phyloP scores from a whole-genome alignment of 2,113 vertebrate genomes.

The Phoxinus phoxinus region DNA sequence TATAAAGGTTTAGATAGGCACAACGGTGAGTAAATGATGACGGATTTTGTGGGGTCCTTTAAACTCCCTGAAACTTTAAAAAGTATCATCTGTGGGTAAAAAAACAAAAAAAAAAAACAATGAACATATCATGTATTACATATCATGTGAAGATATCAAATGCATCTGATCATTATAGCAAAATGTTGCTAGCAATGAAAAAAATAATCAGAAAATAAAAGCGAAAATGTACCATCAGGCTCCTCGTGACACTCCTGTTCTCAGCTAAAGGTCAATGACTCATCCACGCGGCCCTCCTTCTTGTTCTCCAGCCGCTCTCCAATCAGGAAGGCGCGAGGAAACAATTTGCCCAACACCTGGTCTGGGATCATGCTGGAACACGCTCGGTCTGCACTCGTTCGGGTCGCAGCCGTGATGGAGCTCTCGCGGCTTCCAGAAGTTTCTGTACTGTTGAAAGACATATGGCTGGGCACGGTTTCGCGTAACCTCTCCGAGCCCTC shows the following conservation, averaged over 20 bases:
- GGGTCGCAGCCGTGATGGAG: constrained; percentile 62
- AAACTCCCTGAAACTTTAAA: neutral
- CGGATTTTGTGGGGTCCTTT: neutral
- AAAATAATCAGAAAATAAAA: constrained; percentile 1
- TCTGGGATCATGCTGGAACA: constrained; percentile 68
- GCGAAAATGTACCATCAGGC: constrained; percentile 1
- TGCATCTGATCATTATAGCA: neutral
- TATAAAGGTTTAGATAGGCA: neutral
- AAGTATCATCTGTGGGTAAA: neutral
- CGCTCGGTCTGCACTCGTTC: constrained; percentile 66
- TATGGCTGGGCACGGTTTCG: constrained; percentile 77
- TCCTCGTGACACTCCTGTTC: constrained; percentile 32
- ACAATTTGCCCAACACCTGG: constrained; percentile 73
- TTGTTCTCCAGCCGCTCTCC: constrained; percentile 62
- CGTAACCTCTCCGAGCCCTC: constrained; percentile 75
- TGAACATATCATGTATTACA: neutral
- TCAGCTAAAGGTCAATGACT: constrained; percentile 57
- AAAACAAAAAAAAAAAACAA: neutral
- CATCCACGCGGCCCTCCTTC: constrained; percentile 42
- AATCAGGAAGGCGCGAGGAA: constrained; percentile 62
- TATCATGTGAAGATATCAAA: neutral
- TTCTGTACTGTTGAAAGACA: constrained; percentile 75
- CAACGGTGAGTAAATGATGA: neutral
- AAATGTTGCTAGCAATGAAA: neutral
- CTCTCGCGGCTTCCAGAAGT: constrained; percentile 70